These are phyloP conservation scores for Columba guinea DNA, from an alignment of 2,797 vertebrate species.

Conservation along the genomic window DNA sequence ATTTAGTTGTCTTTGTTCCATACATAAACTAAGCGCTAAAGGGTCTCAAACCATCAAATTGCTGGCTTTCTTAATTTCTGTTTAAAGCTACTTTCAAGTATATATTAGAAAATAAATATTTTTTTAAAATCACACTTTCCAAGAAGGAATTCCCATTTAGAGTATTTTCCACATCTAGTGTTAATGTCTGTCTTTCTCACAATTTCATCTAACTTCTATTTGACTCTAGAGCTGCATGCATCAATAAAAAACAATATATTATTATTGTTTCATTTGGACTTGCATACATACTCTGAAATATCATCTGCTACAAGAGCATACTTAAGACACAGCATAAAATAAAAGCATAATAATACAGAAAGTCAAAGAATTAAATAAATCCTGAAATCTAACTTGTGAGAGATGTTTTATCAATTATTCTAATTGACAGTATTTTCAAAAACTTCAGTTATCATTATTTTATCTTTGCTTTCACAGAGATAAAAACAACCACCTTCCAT, in stretches of 20 bases:
- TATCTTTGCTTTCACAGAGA: not conserved
- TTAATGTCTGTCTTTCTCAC: not conserved
- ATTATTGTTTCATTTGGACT: not conserved
- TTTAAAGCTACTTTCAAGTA: constrained; percentile 8
- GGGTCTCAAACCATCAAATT: not conserved
- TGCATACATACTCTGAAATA: not conserved
- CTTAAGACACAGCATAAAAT: not conserved
- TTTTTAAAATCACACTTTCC: not conserved
- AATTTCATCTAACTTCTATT: not conserved
- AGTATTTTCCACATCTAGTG: not conserved
- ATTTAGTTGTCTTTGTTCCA: not conserved
- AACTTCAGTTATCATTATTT: not conserved
- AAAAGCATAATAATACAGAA: not conserved
- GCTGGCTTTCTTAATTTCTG: not conserved
- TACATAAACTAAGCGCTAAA: not conserved
- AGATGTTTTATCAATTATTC: not conserved
- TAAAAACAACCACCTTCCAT: not conserved
- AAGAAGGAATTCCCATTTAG: constrained; percentile 19
- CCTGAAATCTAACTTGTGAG: not conserved
- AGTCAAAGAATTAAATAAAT: not conserved
- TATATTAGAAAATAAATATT: not conserved
- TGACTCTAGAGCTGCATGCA: not conserved
- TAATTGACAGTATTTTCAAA: not conserved
- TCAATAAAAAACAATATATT: not conserved
- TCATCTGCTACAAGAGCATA: not conserved